Base-by-base conservation (phyloP, 1,140 invertebrate genomes). In the Platyura marginata region DNA sequence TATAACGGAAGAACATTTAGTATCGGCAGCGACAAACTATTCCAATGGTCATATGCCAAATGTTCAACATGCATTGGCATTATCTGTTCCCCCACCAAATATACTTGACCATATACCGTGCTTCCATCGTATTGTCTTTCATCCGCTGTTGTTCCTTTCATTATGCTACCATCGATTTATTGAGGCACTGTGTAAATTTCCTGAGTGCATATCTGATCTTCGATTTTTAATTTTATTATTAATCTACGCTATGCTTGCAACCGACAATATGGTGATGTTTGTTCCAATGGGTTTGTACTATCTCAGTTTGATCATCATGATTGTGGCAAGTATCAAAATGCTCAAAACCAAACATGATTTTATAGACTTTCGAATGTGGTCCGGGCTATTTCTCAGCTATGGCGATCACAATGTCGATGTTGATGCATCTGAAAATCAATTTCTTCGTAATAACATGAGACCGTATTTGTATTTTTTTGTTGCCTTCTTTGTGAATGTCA, bases 401-500 rank as follows among this genome's bases (percentile, higher is more conserved):
- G 67, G 64, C 46, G 69, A 73, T 47, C 63, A 70, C 0, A 76
- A 72, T 52, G 60, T 85, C 1, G 77, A 86, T 50, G 68, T 82
- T 0, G 72, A 81, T 9, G 75, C 83, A 46, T 82, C 82, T 0
- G 81, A 87, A 47, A 79, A 79, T 54, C 72, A 81, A 36, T 87
- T 83, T 47, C 75, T 84, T n/a, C 65, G 74, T 21, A 88, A 86
- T 50, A 85, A 87, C 51, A 58, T 88, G 19, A 77, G 76, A 34
- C 82, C 84, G 0, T 88, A 82, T 49, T 61, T 77, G 21, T 74
- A 83, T 32, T 89, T 79, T 59, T 88, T 89, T 51, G 51, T 78
- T 15, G 71, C 79, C 1, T 59, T 89, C 8, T 66, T 86, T 2
- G 50, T 78, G 0, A 81, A 85, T 64, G 63, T 88, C 13, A 68